These are phyloP conservation scores for Propithecus perrieri DNA, from an alignment of 2,797 vertebrate genomes.

Conservation along the genomic window DNA sequence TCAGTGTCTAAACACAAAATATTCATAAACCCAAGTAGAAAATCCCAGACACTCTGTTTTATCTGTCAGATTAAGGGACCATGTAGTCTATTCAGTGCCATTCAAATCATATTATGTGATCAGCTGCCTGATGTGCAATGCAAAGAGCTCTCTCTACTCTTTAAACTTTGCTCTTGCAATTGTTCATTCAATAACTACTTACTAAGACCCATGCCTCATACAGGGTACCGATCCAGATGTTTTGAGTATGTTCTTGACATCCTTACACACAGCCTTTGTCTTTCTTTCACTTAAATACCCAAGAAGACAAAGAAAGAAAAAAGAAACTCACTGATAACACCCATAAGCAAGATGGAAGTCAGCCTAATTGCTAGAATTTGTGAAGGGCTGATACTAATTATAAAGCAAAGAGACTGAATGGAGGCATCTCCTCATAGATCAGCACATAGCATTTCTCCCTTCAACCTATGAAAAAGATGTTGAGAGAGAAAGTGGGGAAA, in stretches of 20 bases:
- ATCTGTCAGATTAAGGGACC: neutral
- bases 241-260: neutral
- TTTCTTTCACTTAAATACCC: neutral
- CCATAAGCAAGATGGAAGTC: neutral
- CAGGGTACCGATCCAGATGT: neutral
- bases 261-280: neutral
- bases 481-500: neutral
- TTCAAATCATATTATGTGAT: neutral
- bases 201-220: too few species aligned
- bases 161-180: neutral
- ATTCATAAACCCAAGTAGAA: neutral
- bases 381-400: neutral
- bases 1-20: neutral
- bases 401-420: neutral
- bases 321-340: neutral
- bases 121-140: neutral
- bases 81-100: neutral
- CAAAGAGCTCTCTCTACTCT: neutral
- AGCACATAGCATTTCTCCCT: neutral
- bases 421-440: neutral
- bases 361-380: neutral
- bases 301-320: neutral
- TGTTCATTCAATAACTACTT: neutral
- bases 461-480: neutral
- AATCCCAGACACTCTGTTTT: neutral